Evolutionary conservation across 2,888 invertebrate genomes (phyloP).

Genomic region (Meiosimyza decipiens): DNA sequence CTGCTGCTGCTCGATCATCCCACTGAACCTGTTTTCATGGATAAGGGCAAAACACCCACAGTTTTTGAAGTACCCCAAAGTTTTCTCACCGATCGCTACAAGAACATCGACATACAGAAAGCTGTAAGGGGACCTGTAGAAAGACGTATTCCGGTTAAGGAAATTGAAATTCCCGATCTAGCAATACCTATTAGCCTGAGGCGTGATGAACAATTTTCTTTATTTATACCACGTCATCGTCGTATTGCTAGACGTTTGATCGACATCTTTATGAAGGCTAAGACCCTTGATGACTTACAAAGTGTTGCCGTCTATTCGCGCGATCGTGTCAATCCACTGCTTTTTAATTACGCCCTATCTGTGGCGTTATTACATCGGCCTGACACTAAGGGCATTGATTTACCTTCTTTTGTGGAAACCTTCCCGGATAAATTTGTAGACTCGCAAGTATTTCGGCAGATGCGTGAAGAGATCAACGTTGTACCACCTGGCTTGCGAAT

Average conservation of each 20-base stretch:
- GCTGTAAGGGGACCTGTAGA: slow-evolving; percentile 71
- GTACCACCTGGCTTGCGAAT: slow-evolving; percentile 74
- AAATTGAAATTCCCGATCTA: slow-evolving; percentile 74
- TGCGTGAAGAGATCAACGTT: slow-evolving; percentile 70
- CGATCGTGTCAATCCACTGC: slow-evolving; percentile 78
- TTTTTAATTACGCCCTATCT: slow-evolving; percentile 82
- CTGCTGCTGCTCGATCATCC: slow-evolving; percentile 79
- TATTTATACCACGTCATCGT: slow-evolving; percentile 77
- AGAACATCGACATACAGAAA: slow-evolving; percentile 69
- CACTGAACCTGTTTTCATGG: slow-evolving; percentile 79
- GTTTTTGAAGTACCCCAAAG: slow-evolving; percentile 74
- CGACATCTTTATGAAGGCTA: slow-evolving; percentile 77
- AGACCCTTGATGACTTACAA: slow-evolving; percentile 76
- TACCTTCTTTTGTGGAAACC: slow-evolving; percentile 73
- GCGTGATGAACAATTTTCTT: slow-evolving; percentile 75
- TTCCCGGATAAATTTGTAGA: slow-evolving; percentile 76
- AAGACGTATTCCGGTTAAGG: slow-evolving; percentile 70
- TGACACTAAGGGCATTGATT: slow-evolving; percentile 71
- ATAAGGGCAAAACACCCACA: slow-evolving; percentile 74
- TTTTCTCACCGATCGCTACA: slow-evolving; percentile 71
- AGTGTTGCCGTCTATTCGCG: slow-evolving; percentile 76
- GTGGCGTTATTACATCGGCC: slow-evolving; percentile 77
- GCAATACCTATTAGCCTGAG: slow-evolving; percentile 71
- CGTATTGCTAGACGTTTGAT: slow-evolving; percentile 74
- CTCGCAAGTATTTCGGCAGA: slow-evolving; percentile 70